A percentile compares a stretch with the other conserved stretches of the same genome.
Conservation (phyloP, 2,113 vertebrate species). For the Sorex fumeus region DNA sequence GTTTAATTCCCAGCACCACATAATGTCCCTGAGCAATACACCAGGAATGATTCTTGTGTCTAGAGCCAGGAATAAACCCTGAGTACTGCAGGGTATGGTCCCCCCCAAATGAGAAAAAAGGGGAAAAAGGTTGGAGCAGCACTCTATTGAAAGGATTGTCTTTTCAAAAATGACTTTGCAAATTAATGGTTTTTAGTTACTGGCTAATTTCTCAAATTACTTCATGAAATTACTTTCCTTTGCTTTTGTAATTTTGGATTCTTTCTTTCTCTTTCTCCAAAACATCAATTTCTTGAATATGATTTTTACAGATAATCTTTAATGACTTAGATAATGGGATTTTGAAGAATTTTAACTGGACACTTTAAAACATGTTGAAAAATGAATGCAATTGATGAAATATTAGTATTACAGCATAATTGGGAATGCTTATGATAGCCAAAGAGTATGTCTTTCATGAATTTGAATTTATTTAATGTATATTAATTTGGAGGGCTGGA, state of each 20-base stretch:
- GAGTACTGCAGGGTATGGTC: no score
- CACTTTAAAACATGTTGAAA: slow-evolving; percentile 46
- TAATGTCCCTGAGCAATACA: no score
- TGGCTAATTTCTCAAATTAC: slow-evolving; percentile 30
- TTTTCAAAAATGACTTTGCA: neutral
- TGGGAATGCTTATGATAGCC: neutral
- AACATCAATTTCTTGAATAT: slow-evolving; percentile 36
- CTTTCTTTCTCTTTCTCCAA: neutral
- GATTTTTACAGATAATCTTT: slow-evolving; percentile 36
- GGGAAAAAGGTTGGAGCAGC: no score
- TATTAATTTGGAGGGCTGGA: no score
- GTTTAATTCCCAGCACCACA: no score
- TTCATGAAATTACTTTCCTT: slow-evolving; percentile 31
- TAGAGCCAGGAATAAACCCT: no score
- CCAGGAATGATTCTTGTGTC: no score
- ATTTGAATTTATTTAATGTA: neutral
- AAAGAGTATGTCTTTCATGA: neutral
- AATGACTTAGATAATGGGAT: slow-evolving; percentile 4
- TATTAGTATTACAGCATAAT: slow-evolving; percentile 15
- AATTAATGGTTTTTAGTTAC: neutral
- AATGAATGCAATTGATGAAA: neutral
- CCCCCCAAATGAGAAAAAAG: no score
- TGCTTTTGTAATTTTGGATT: neutral
- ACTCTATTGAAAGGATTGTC: no score
- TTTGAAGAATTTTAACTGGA: slow-evolving; percentile 34